These are phyloP conservation scores for Ictidomys tridecemlineatus DNA, from an alignment of 2,113 vertebrate species.

Conservation along the genomic window DNA sequence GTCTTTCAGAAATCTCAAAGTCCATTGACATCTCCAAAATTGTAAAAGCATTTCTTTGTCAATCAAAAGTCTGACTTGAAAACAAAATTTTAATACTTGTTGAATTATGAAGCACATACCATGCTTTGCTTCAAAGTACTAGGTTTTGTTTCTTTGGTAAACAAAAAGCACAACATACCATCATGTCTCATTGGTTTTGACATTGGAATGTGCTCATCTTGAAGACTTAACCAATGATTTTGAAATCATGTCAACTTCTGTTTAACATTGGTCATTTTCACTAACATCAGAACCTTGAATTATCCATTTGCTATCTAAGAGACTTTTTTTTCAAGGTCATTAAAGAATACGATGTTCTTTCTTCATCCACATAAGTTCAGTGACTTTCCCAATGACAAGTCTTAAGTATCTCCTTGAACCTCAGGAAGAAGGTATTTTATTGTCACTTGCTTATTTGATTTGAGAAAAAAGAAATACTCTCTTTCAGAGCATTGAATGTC, in stretches of 20 bases:
- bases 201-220: background rate
- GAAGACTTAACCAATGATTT: background rate
- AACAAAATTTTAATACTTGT: background rate
- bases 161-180: background rate
- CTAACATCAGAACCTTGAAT: background rate
- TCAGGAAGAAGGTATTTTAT: background rate
- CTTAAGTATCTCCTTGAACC: background rate
- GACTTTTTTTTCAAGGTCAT: background rate
- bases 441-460: background rate
- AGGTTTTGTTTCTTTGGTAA: conserved; percentile 8
- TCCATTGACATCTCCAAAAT: background rate
- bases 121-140: background rate
- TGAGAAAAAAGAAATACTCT: background rate
- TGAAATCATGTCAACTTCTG: background rate
- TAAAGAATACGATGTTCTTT: background rate
- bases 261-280: background rate
- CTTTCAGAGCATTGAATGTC: background rate
- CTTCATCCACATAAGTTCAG: background rate
- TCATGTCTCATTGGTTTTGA: background rate
- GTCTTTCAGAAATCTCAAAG: conserved; percentile 40
- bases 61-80: background rate
- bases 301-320: background rate
- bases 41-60: background rate
- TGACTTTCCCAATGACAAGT: background rate
- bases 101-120: background rate